A percentile compares a stretch with the other conserved stretches of the same genome.
These are phyloP conservation scores for Drosophila ercepeae DNA, from an alignment of 1,140 invertebrate species.

Conservation along the genomic window DNA sequence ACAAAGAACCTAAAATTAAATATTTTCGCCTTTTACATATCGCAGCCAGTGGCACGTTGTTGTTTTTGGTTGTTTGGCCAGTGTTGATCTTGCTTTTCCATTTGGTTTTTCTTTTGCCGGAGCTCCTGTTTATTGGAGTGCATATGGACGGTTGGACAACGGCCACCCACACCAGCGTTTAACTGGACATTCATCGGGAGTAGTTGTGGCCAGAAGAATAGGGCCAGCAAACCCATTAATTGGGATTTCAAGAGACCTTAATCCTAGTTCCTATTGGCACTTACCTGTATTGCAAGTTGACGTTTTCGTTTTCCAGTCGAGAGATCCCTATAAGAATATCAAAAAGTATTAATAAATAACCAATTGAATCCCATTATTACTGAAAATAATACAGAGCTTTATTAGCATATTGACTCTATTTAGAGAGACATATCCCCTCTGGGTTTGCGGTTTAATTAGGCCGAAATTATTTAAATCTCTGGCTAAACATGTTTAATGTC, in stretches of 20 bases:
- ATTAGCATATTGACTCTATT: background rate
- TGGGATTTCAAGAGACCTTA: too few relatives aligned
- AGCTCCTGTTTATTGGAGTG: constrained; percentile 58
- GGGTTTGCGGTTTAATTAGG: background rate
- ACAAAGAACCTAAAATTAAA: constrained; percentile 83
- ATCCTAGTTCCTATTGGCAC: too few relatives aligned
- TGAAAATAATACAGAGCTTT: background rate
- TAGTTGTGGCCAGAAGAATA: constrained; percentile 18
- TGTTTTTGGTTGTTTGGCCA: constrained; percentile 26
- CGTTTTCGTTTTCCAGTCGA: too few relatives aligned
- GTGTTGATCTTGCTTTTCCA: constrained; percentile 20
- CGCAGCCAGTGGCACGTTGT: constrained; percentile 68
- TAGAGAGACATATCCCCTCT: background rate
- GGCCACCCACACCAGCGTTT: constrained; percentile 20
- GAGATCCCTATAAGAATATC: too few relatives aligned
- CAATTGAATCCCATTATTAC: background rate
- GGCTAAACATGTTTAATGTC: background rate
- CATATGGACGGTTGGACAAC: constrained; percentile 34
- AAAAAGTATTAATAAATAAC: too few relatives aligned
- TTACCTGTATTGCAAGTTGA: too few relatives aligned
- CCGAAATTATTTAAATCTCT: background rate
- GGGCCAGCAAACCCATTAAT: background rate
- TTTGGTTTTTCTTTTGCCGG: constrained; percentile 25
- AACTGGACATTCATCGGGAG: constrained; percentile 36
- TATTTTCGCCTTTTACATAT: constrained; percentile 82